Base-by-base conservation (phyloP, 2,797 vertebrate species). In the Fratercula arctica region DNA sequence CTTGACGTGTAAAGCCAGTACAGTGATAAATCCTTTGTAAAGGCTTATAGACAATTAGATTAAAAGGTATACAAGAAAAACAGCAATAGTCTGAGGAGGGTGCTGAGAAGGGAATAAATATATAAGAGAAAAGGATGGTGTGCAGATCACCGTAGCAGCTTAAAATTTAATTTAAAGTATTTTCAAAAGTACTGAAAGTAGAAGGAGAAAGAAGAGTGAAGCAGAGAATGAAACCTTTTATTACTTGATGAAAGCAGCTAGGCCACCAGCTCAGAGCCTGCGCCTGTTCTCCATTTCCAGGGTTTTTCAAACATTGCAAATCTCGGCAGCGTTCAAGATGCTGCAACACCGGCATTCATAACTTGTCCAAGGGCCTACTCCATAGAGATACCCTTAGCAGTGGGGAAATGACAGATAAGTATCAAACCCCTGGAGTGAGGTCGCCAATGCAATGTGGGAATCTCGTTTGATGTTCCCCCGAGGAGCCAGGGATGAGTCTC, bases 1-100 rank as follows among this genome's bases (percentile, higher is more conserved):
- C 37, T 28, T 2, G 31, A 4, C 7, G 0, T 0, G 16, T 21
- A 39, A 35, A 15, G 5, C n/a, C 46, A 31, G 17, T 1, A 10
- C 13, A 35, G 24, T 0, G 8, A 50, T 25, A 25, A 68, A 18
- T 33, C 9, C 19, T 8, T 1, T 5, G 33, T 15, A 19, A 61
- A 82, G 21, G 4, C 41, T 73, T 29, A 25, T 3, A 57, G 33
- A 16, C 11, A 50, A 6, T 26, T 16, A 41, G 16, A 74, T 48
- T 64, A 24, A 68, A 20, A 43, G 7, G 2, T n/a, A 4, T 26
- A 31, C 23, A 53, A 78, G 4, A 15, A 67, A 72, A 57, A 5
- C 5, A 12, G 2, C 19, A 11, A 3, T 7, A 68, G 11, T 48
- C 23, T 46, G 19, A 51, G 29, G 37, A 66, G 51, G 13, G 5